Percentiles rank a stretch among this genome's conserved stretches.
These are phyloP conservation scores for Carabus problematicus DNA, from an alignment of 2,888 invertebrate species.

Conservation along the genomic window DNA sequence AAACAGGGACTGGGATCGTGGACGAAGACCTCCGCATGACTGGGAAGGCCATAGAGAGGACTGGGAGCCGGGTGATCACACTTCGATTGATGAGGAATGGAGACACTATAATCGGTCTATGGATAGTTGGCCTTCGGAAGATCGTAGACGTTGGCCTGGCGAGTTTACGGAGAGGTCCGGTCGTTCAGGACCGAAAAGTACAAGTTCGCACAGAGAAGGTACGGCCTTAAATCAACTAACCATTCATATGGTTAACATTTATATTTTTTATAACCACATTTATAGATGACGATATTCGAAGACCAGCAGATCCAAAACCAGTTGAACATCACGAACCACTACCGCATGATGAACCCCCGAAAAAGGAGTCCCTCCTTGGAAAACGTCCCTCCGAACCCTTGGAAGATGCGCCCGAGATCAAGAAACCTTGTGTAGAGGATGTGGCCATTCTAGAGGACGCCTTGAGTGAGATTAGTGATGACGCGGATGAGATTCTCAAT, in stretches of 20 bases:
- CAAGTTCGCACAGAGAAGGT: constrained; percentile 55
- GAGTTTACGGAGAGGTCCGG: constrained; percentile 54
- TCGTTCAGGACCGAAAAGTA: constrained; percentile 61
- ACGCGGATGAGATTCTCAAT: constrained; percentile 86
- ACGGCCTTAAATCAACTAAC: too few species aligned
- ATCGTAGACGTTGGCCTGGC: constrained; percentile 61
- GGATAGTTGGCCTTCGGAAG: constrained; percentile 61
- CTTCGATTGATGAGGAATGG: constrained; percentile 57
- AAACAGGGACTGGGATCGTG: constrained; percentile 60
- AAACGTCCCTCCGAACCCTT: constrained; percentile 55
- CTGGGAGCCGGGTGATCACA: constrained; percentile 56
- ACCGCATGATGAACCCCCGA: constrained; percentile 49
- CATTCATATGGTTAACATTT: too few species aligned
- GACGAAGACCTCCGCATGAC: constrained; percentile 60
- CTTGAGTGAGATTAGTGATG: constrained; percentile 88
- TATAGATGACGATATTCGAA: constrained; percentile 37
- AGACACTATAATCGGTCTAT: constrained; percentile 54
- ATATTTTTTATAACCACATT: neutral
- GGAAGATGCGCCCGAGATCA: constrained; percentile 59
- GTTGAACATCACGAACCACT: constrained; percentile 33
- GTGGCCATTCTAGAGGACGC: constrained; percentile 68
- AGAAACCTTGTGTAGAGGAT: constrained; percentile 61
- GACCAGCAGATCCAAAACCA: constrained; percentile 26
- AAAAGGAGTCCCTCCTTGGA: constrained; percentile 47
- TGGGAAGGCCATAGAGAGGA: constrained; percentile 59